Base-by-base conservation (phyloP, 2,888 invertebrate genomes). In the Noctua comes region DNA sequence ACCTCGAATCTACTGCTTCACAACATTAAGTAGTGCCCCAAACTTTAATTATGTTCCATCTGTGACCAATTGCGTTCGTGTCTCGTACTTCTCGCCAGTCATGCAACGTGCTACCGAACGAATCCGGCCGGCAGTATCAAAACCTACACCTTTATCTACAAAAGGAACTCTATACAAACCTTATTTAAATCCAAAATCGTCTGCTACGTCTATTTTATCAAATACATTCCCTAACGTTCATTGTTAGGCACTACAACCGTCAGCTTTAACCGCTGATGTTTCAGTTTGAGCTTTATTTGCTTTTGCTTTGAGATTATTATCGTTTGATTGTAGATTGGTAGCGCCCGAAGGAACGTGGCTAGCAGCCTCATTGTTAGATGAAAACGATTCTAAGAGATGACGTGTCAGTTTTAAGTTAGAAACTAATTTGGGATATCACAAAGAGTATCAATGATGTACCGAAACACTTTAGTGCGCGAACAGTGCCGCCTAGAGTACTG, bases 1-100 rank as follows among this genome's bases (percentile, higher is more conserved):
- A 96, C 95, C 94, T 94, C 95, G 95, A 95, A 95, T 95, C 93
- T 94, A 93, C 93, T 93, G 93, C 95, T 93, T 95, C 95, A 96
- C 95, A 95, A 96, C 95, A 97, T 96, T 96, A 96, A 94, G 93
- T 95, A 95, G 94, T 95, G 95, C 95, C 95, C 96, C 95, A 95
- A 97, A 97, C 96, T 97, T 97, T 97, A 97, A 97, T 97, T 97
- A 96, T 95, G 94, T 97, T 96, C 95, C 91, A 95, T 93, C 96
- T 97, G 97, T 97, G 96, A 96, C 97, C 97, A 97, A 97, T 97
- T 94, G 95, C 93, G 95, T 95, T 97, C 97, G 96, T 97, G 96
- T 96, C 96, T 95, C 95, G 93, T 92, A 92, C 94, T 95, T 96
- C 94, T 96, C 93, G 94, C 96, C 89, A 96, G 97, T 97, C 97